A percentile compares a stretch with the other conserved stretches of the same genome.
These are phyloP conservation scores for Cecidostiba fungosa DNA, from an alignment of 2,888 invertebrate genomes.

Conservation along the genomic window DNA sequence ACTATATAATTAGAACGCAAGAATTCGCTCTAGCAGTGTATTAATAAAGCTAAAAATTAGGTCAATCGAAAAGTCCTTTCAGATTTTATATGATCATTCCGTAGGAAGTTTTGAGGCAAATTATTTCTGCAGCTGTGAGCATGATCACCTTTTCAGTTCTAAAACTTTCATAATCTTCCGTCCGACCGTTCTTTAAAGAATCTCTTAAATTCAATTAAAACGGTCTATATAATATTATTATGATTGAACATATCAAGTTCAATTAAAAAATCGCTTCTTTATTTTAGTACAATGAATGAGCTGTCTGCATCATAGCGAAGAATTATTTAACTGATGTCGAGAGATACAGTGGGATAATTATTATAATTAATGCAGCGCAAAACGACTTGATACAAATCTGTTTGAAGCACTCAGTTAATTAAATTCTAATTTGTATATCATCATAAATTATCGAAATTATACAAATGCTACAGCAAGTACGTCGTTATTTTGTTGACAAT, in stretches of 20 bases:
- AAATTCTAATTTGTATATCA: too few relatives aligned
- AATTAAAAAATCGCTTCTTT: background rate
- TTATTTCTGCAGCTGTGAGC: constrained; percentile 49
- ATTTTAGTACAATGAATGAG: too few relatives aligned
- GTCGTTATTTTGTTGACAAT: too few relatives aligned
- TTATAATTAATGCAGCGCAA: too few relatives aligned
- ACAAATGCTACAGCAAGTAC: too few relatives aligned
- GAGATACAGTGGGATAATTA: too few relatives aligned
- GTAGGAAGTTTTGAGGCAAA: constrained; percentile 42
- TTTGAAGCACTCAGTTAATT: too few relatives aligned
- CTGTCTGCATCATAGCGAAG: too few relatives aligned
- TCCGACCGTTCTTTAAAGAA: constrained; percentile 42
- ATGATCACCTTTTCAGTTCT: constrained; percentile 43
- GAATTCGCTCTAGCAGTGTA: constrained; percentile 8
- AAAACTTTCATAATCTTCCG: constrained; percentile 56
- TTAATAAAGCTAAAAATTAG: constrained; percentile 55
- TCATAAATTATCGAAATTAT: too few relatives aligned
- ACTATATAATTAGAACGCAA: background rate
- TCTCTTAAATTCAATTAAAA: constrained; percentile 40
- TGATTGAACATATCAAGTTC: constrained; percentile 12
- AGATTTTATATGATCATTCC: constrained; percentile 5
- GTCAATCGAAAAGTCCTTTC: constrained; percentile 54
- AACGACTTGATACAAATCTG: too few relatives aligned
- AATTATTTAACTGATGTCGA: too few relatives aligned
- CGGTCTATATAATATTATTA: constrained; percentile 5